These are phyloP conservation scores for Eutolmus rufibarbis DNA, from an alignment of 2,888 invertebrate species.

Conservation along the genomic window DNA sequence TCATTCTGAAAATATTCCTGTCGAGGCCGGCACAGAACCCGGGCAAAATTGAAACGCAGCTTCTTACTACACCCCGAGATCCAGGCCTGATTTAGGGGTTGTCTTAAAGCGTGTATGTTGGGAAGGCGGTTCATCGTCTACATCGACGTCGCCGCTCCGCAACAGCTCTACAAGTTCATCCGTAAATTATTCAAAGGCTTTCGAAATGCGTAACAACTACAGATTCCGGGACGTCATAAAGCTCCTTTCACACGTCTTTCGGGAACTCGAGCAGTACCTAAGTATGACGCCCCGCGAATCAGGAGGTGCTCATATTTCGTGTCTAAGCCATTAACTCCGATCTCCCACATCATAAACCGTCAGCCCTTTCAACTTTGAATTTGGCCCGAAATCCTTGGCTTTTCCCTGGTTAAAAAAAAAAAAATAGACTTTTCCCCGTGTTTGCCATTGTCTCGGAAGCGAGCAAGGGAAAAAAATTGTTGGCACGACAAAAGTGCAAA, in stretches of 20 bases:
- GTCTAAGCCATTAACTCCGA: slow-evolving; percentile 41
- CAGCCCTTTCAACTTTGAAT: neutral
- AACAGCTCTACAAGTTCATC: neutral
- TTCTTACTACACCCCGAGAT: neutral
- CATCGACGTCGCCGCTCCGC: neutral
- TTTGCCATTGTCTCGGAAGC: neutral
- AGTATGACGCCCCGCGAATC: neutral
- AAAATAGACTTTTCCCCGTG: neutral
- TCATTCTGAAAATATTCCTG: neutral
- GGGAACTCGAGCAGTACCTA: neutral
- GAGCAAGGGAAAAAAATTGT: neutral
- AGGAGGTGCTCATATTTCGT: slow-evolving; percentile 43
- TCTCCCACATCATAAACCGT: slow-evolving; percentile 11
- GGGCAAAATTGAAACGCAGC: neutral
- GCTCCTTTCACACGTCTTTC: neutral
- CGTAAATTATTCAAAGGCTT: neutral
- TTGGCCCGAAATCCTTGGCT: neutral
- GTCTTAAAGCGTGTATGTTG: neutral
- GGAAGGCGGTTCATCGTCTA: neutral
- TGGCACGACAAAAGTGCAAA: neutral
- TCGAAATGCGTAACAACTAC: neutral
- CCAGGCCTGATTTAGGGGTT: neutral
- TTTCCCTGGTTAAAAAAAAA: neutral
- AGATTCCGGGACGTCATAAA: neutral
- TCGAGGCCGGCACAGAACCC: neutral